Conservation (phyloP, 1,140 invertebrate species). For the Calliphora vicina region DNA sequence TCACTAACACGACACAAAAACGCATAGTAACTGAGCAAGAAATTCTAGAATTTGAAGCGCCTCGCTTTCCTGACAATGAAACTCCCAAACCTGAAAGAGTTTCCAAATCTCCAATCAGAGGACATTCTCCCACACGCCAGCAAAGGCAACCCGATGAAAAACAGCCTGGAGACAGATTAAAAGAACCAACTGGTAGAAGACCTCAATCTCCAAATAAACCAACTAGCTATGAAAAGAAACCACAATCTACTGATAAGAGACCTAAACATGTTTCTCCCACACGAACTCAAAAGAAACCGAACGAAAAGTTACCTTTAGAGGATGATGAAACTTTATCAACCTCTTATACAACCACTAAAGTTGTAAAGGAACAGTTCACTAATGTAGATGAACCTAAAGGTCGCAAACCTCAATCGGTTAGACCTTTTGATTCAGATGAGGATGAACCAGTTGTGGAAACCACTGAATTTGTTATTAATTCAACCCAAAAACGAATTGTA, state of each 20-base stretch:
- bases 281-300: background rate
- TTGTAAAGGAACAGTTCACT: background rate
- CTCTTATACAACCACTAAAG: background rate
- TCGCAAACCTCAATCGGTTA: no score
- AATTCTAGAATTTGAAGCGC: background rate
- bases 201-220: background rate
- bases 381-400: no score
- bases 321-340: background rate
- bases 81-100: background rate
- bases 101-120: background rate
- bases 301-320: background rate
- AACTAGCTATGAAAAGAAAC: no score
- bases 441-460: background rate
- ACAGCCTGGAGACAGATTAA: background rate
- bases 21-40: background rate
- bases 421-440: background rate
- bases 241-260: no score
- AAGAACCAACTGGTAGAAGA: background rate
- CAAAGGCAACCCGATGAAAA: background rate
- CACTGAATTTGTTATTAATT: background rate
- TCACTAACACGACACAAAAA: background rate
- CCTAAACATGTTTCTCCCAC: background rate
- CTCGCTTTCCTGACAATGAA: background rate
- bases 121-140: no score
- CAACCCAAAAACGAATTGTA: background rate